phyloP scores from a whole-genome alignment of 2,888 invertebrate species.

The Cyclophora punctaria region DNA sequence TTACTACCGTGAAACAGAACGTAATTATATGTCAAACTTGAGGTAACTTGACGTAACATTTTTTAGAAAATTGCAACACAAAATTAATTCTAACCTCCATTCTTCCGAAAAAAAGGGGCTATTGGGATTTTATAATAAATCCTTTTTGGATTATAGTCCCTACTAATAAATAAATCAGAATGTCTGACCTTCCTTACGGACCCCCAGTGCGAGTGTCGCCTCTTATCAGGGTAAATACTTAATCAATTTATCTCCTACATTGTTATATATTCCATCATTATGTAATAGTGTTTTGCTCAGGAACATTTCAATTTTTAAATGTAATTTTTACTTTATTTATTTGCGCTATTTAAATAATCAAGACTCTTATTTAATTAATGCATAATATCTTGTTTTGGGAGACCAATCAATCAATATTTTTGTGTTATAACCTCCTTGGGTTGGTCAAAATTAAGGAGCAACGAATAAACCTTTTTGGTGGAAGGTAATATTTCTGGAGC shows the following conservation, averaged over 20 bases:
- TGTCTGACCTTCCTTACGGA: slow-evolving; percentile 67
- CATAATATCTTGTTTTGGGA: too few species aligned
- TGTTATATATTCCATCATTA: slow-evolving; percentile 12
- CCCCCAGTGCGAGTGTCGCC: slow-evolving; percentile 88
- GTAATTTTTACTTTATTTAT: too few species aligned
- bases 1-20: too few species aligned
- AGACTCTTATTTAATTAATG: too few species aligned
- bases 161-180: slow-evolving; percentile 30
- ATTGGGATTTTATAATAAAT: slow-evolving; percentile 39
- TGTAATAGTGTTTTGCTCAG: slow-evolving; percentile 17
- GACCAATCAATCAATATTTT: too few species aligned
- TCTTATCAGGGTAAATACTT: slow-evolving; percentile 80
- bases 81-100: slow-evolving; percentile 31
- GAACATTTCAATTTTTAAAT: too few species aligned
- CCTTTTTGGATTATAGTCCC: slow-evolving; percentile 36
- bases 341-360: too few species aligned
- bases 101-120: slow-evolving; percentile 17
- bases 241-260: slow-evolving; percentile 3
- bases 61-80: slow-evolving; percentile 10
- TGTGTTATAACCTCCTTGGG: too few species aligned
- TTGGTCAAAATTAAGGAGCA: too few species aligned
- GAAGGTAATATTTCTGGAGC: too few species aligned
- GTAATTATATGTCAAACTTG: background rate
- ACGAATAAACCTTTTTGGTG: too few species aligned
- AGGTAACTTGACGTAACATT: background rate